Evolutionary conservation across 2,797 vertebrate genomes (phyloP).

Genomic region (Steatocranus sp.): DNA sequence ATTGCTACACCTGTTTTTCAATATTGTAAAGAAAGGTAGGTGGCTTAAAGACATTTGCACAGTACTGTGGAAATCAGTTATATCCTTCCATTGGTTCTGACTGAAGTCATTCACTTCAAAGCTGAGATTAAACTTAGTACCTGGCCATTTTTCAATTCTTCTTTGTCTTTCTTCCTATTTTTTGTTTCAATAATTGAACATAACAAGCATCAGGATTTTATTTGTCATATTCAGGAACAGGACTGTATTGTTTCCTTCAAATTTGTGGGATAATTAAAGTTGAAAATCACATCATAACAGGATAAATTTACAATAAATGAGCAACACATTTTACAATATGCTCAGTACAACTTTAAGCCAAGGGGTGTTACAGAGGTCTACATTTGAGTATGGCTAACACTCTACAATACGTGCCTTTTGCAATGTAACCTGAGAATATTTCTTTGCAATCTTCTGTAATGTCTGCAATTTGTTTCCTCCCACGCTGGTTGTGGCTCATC

Average conservation of each 20-base stretch:
- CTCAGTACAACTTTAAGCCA: neutral
- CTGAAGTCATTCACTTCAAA: neutral
- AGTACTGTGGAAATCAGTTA: neutral
- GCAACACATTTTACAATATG: neutral
- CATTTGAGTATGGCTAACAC: neutral
- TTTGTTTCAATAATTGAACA: neutral
- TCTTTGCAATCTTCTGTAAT: conserved; percentile 16
- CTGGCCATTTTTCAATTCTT: neutral
- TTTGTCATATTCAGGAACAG: neutral
- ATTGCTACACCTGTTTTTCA: neutral
- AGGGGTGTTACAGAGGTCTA: neutral
- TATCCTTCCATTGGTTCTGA: neutral
- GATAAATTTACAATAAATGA: neutral
- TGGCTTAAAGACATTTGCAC: neutral
- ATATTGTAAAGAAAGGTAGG: neutral
- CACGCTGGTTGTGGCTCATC: neutral
- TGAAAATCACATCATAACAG: neutral
- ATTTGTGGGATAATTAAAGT: neutral
- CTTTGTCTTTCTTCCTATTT: neutral
- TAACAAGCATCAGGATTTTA: neutral
- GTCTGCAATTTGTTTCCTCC: conserved; percentile 29
- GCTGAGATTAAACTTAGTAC: neutral
- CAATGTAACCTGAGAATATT: conserved; percentile 4
- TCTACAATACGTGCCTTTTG: neutral
- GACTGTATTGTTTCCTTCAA: neutral